Evolutionary conservation across 64 coral and sea anemone genomes (phyloP).

Genomic region (Montipora capricornis): DNA sequence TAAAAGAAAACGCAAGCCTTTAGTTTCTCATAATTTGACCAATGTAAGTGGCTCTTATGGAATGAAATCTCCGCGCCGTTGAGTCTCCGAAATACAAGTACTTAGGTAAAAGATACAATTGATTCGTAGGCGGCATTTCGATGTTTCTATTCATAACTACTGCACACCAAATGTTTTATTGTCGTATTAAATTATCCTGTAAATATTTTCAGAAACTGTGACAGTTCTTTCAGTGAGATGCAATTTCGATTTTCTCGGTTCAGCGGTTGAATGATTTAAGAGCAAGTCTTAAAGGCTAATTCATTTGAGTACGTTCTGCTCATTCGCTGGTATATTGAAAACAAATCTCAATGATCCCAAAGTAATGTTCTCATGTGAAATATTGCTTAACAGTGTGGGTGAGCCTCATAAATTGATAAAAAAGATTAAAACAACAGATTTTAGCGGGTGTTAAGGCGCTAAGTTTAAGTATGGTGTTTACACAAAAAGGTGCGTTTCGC

Average conservation of each 20-base stretch:
- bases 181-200: slow-evolving; percentile 14
- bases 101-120: neutral
- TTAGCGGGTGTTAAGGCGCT: slow-evolving; percentile 31
- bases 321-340: neutral
- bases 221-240: neutral
- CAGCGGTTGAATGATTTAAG: too few species aligned
- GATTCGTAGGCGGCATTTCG: neutral
- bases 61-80: neutral
- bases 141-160: neutral
- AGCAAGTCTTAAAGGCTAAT: too few species aligned
- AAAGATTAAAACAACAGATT: slow-evolving; percentile 56
- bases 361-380: slow-evolving; percentile 29
- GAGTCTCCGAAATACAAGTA: neutral
- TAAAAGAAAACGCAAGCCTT: neutral
- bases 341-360: neutral
- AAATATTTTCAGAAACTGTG: neutral
- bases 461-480: slow-evolving; percentile 20
- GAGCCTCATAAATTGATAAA: slow-evolving; percentile 3
- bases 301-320: too few species aligned
- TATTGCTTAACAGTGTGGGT: slow-evolving; percentile 40
- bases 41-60: neutral
- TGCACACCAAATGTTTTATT: neutral
- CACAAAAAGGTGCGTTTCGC: neutral
- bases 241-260: neutral
- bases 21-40: neutral